Conservation (phyloP, 2,888 invertebrate species). For the Cryptophagus acutangulus region DNA sequence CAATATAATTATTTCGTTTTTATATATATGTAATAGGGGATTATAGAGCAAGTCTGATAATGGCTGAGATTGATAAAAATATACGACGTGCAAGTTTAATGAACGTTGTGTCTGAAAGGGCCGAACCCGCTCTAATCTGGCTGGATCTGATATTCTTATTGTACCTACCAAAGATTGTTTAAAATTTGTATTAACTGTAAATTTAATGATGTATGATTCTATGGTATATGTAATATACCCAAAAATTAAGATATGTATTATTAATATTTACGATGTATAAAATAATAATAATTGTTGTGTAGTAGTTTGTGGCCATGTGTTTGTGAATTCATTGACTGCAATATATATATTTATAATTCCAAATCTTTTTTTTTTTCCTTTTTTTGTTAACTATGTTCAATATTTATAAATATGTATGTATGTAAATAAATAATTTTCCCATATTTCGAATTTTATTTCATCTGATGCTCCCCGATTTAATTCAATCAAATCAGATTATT, state of each 20-base stretch:
- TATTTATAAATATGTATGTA: slow-evolving; percentile 35
- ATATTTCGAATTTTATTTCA: slow-evolving; percentile 6
- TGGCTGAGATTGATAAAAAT: too few species aligned
- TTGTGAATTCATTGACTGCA: slow-evolving; percentile 32
- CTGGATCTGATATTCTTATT: slow-evolving; percentile 23
- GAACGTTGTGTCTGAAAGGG: too few species aligned
- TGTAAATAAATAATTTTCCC: slow-evolving; percentile 32
- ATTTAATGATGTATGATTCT: slow-evolving; percentile 4
- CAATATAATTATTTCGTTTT: too few species aligned
- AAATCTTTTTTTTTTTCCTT: slow-evolving; percentile 28
- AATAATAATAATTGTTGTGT: slow-evolving; percentile 32
- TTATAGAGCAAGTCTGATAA: too few species aligned
- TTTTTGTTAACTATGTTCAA: slow-evolving; percentile 28
- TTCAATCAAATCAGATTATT: too few species aligned
- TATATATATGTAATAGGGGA: too few species aligned
- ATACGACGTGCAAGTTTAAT: too few species aligned
- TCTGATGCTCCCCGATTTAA: too few species aligned
- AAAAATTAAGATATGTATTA: slow-evolving; percentile 22
- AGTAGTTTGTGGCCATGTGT: slow-evolving; percentile 34
- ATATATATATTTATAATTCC: slow-evolving; percentile 21
- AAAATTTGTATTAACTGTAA: slow-evolving; percentile 11
- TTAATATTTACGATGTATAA: slow-evolving; percentile 9
- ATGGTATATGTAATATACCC: neutral
- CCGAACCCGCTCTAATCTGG: slow-evolving; percentile 10
- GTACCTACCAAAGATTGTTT: slow-evolving; percentile 37